Evolutionary conservation across 2,113 vertebrate species (phyloP).

Genomic region (Taxidea taxus): DNA sequence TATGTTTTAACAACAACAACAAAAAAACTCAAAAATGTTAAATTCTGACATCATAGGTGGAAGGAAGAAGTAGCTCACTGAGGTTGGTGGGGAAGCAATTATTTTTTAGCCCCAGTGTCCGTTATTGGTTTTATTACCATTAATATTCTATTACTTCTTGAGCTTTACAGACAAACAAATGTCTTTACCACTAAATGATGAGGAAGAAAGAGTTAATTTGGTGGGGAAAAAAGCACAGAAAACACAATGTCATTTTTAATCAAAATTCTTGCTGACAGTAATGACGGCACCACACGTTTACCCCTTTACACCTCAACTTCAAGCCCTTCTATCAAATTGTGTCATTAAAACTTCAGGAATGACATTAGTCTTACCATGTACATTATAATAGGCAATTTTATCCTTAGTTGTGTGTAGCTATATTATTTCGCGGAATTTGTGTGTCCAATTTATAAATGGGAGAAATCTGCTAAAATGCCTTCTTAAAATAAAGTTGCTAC

Average conservation of each 20-base stretch:
- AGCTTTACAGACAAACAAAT: background rate
- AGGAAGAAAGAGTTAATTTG: background rate
- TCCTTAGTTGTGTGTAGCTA: background rate
- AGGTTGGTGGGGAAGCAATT: background rate
- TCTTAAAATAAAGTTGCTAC: slow-evolving; percentile 46
- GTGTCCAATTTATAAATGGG: slow-evolving; percentile 5
- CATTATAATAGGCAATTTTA: background rate
- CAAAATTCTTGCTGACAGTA: background rate
- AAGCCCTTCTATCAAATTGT: background rate
- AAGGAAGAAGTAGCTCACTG: background rate
- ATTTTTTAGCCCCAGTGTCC: background rate
- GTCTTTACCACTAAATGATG: background rate
- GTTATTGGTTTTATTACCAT: background rate
- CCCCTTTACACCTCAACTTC: background rate
- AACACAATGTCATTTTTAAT: background rate
- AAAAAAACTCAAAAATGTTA: background rate
- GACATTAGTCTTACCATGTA: background rate
- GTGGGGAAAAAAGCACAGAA: background rate
- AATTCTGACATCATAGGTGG: background rate
- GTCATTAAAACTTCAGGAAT: slow-evolving; percentile 18
- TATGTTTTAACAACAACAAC: background rate
- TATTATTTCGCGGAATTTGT: slow-evolving; percentile 32
- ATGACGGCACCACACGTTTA: background rate
- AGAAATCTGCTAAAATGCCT: slow-evolving; percentile 20
- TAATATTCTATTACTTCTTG: background rate